Base-by-base conservation (phyloP, 1,140 invertebrate species). In the Temnothorax curvispinosus region DNA sequence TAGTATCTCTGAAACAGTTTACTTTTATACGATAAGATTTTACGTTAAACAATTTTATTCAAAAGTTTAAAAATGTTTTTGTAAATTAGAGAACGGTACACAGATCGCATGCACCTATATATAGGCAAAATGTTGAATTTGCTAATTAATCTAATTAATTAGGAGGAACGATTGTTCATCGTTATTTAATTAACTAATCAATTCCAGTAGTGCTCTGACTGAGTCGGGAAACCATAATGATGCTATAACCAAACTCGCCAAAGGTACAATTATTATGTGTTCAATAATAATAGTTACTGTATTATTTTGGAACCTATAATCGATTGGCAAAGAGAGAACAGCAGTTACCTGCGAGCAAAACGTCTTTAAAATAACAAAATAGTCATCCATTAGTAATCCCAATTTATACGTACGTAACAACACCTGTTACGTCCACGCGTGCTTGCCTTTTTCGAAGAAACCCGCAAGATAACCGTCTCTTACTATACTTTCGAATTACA, bases 111-210 rank as follows among this genome's bases (percentile, higher is more conserved):
- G 65, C 52, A 81, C 41, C 67, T 74, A 15, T 74, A 15, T 74
- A 27, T 74, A 18, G 18, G 41, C 80, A 7, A 82, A 82, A 82
- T 82, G 54, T 74, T 82, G 67, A 62, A 84, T 84, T 84, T 84
- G 32, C 80, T 84, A 84, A 84, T 84, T 84, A 84, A 84, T 84
- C 69, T 75, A 84, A 84, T 84, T 84, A 84, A 84, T 84, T 84
- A 84, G 80, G 54, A 84, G 80, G 69, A 50, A 84, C 69, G 35
- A 84, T 84, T 84, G 56, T 84, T 84, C 80, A 84, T 84, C 69
- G 80, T 84, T 84, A 84, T 84, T 84, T 84, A 84, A 84, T 84
- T 84, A 84, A 84, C 52, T 84, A 84, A 84, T 84, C 80, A 84
- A 84, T 84, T 84, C 80, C 80, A 84, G 69, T 62, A 84, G 80